Evolutionary conservation across 1,140 invertebrate genomes (phyloP), one percentile per base, ranked within the genome.

Genomic region (Sarcophaga peregrina): DNA sequence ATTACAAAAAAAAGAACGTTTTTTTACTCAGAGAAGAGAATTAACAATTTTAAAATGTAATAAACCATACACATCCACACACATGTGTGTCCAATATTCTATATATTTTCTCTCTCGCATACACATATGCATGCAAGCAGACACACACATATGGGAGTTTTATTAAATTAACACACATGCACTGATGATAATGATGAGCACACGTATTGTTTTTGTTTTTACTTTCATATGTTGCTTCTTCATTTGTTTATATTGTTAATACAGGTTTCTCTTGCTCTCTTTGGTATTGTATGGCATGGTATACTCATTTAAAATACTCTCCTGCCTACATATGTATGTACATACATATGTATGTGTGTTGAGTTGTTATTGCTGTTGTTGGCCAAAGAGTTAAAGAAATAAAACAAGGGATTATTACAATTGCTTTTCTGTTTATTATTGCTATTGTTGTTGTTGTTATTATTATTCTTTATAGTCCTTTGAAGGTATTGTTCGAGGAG

Each of bases 101-200:
- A 4, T 37, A 37, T 37, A 37, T 37, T 37, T 37, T 1, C 25
- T 17, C 52, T 46, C 9, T 48, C 20, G 25, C 50, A 58, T 45
- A 45, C 17, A 81, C 50, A 10, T 50, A 20, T 68, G 58, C 80
- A 20, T 68, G 58, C 9, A 20, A 46, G 58, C 9, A 80, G 11
- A 0, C 37, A 8, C 20, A n/a, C 50, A 8, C 54, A 46, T 37
- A n/a, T 81, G n/a, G 5, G 25, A 15, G 15, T 68, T 6, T 20
- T 78, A 78, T 78, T 78, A 78, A 78, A 78, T 78, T 78, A 78
- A 78, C 75, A 78, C 75, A 20, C 46, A 46, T 17, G 8, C 25
- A 37, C 25, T 37, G 25, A 1, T 37, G 25, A 1, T 37, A 4
- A 37, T 37, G 25, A 37, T 37, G 25, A 37, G 25, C 1, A 4